Evolutionary conservation across 1,140 invertebrate species (phyloP).

Genomic region (Ephestia elutella): DNA sequence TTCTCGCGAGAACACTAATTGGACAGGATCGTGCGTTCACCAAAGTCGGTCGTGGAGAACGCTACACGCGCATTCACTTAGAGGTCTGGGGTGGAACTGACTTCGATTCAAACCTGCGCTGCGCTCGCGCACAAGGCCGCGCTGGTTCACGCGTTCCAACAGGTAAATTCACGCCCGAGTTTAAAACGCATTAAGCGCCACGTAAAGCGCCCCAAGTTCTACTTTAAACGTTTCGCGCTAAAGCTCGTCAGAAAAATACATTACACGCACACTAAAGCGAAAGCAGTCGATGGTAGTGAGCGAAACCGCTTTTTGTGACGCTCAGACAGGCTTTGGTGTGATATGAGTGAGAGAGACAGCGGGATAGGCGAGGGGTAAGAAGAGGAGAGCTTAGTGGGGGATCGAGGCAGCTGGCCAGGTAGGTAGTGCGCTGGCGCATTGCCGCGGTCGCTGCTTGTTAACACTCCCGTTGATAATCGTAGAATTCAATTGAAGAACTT

Average conservation of each 20-base stretch:
- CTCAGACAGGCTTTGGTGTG: constrained; percentile 50
- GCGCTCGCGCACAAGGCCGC: constrained; percentile 72
- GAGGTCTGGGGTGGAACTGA: constrained; percentile 68
- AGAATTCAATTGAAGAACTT: constrained; percentile 53
- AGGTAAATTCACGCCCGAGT: constrained; percentile 53
- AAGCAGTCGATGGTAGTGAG: constrained; percentile 42
- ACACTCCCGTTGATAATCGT: constrained; percentile 55
- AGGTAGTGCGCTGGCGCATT: constrained; percentile 60
- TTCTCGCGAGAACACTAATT: constrained; percentile 67
- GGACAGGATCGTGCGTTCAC: constrained; percentile 60
- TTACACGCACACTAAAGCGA: constrained; percentile 49
- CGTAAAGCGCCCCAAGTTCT: constrained; percentile 29
- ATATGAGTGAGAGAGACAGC: constrained; percentile 52
- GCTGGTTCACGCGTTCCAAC: constrained; percentile 71
- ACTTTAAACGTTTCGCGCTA: constrained; percentile 39
- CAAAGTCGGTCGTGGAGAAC: constrained; percentile 29
- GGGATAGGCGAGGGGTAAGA: constrained; percentile 45
- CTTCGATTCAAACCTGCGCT: constrained; percentile 62
- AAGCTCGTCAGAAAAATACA: constrained; percentile 62
- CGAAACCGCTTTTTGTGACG: constrained; percentile 69
- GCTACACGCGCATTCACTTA: constrained; percentile 50
- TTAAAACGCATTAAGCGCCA: constrained; percentile 51
- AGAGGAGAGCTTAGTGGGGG: constrained; percentile 52
- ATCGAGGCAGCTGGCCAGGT: constrained; percentile 65
- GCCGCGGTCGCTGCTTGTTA: constrained; percentile 62